phyloP scores from a whole-genome alignment of 2,797 vertebrate species.

The Melanotaenia pygmaea region DNA sequence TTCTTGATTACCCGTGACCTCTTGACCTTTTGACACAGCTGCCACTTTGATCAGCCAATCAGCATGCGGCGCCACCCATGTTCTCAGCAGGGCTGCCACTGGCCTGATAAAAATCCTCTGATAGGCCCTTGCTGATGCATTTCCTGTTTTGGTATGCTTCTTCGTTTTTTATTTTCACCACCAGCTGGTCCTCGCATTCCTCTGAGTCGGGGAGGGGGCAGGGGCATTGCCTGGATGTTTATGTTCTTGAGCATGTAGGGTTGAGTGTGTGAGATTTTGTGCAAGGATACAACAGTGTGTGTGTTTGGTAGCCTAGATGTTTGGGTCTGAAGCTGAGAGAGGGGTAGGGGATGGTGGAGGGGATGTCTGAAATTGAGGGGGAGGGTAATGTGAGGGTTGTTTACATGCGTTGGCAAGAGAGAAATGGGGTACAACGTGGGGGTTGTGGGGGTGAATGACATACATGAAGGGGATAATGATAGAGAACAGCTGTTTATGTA shows the following conservation, averaged over 20 bases:
- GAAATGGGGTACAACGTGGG: constrained; percentile 73
- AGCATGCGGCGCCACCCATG: constrained; percentile 74
- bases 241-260: constrained; percentile 61
- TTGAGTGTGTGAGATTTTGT: constrained; percentile 51
- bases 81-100: constrained; percentile 71
- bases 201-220: constrained; percentile 70
- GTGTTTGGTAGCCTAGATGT: constrained; percentile 70
- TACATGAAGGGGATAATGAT: constrained; percentile 75
- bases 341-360: constrained; percentile 41
- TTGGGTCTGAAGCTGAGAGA: constrained; percentile 46
- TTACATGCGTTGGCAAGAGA: constrained; percentile 67
- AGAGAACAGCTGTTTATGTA: constrained; percentile 72
- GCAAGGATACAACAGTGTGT: constrained; percentile 31
- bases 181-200: constrained; percentile 76
- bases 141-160: constrained; percentile 83
- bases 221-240: constrained; percentile 73
- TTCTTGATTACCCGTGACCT: constrained; percentile 76
- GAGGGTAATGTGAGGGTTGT: constrained; percentile 59
- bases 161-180: constrained; percentile 76
- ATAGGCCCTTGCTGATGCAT: constrained; percentile 80
- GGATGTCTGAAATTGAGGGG: constrained; percentile 63
- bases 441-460: constrained; percentile 58
- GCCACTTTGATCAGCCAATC: constrained; percentile 80
- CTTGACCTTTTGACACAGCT: constrained; percentile 72
- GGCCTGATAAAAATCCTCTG: constrained; percentile 76